Evolutionary conservation across 2,113 vertebrate species (phyloP).

Genomic region (Sialia sialis): DNA sequence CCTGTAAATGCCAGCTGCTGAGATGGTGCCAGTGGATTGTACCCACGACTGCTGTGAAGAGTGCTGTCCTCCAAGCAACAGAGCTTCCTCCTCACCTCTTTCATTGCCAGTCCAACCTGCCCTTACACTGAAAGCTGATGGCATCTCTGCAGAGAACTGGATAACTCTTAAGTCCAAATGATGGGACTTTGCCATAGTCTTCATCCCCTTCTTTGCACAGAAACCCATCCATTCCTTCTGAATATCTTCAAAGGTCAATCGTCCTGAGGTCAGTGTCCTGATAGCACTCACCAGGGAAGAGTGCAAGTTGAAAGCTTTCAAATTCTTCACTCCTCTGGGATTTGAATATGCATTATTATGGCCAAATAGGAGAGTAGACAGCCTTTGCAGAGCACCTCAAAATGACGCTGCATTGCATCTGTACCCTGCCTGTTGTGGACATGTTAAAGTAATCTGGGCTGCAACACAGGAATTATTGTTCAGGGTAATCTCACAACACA

Average conservation of each 20-base stretch:
- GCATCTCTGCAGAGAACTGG: neutral
- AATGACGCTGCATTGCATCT: neutral
- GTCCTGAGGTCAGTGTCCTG: rapidly evolving
- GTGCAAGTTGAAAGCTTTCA: neutral
- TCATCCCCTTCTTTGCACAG: neutral
- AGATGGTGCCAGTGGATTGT: rapidly evolving
- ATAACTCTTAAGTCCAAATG: neutral
- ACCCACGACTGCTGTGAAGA: neutral
- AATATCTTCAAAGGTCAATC: neutral
- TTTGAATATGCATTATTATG: neutral
- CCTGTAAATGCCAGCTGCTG: rapidly evolving
- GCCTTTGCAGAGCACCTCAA: neutral
- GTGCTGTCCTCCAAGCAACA: neutral
- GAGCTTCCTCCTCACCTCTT: neutral
- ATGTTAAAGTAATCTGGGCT: neutral
- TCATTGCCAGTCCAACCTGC: neutral
- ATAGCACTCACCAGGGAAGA: neutral
- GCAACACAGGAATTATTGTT: neutral
- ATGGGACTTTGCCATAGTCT: neutral
- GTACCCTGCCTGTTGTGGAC: neutral
- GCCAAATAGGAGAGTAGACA: neutral
- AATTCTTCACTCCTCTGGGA: neutral
- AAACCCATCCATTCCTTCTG: neutral
- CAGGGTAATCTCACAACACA: neutral
- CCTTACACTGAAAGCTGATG: neutral